phyloP scores from a whole-genome alignment of 2,113 vertebrate species.

The Boulengeromyrus knoepffleri region DNA sequence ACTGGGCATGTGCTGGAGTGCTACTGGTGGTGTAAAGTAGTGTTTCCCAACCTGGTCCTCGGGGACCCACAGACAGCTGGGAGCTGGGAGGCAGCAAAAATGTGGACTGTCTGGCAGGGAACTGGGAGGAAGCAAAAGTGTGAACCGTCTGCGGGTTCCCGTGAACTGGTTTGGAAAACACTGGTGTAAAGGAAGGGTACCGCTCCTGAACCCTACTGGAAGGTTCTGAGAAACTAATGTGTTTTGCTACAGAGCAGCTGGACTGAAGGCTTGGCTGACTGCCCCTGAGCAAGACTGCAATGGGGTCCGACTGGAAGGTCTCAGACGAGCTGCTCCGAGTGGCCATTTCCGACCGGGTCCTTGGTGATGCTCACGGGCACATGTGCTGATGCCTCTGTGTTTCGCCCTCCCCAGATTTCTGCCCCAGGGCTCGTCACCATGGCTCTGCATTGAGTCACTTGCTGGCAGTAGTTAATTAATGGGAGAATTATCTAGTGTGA shows the following conservation, averaged over 20 bases:
- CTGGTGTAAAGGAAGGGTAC: neutral
- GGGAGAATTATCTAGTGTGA: neutral
- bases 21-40: neutral
- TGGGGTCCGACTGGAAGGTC: neutral
- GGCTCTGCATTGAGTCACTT: neutral
- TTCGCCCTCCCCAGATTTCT: neutral
- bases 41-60: neutral
- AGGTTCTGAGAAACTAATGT: neutral
- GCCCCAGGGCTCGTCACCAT: neutral
- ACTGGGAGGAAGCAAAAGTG: neutral
- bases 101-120: neutral
- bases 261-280: neutral
- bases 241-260: neutral
- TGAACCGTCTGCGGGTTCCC: neutral
- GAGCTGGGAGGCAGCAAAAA: neutral
- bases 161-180: neutral
- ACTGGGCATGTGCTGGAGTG: neutral
- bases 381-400: neutral
- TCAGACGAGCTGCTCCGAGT: neutral
- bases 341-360: neutral
- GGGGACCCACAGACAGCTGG: neutral
- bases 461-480: neutral
- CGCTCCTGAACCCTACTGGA: neutral
- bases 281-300: neutral
- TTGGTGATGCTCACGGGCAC: neutral